Evolutionary conservation across 2,888 invertebrate genomes (phyloP), one percentile per base, ranked within the genome.

Genomic region (Phoenoteleia sp.): DNA sequence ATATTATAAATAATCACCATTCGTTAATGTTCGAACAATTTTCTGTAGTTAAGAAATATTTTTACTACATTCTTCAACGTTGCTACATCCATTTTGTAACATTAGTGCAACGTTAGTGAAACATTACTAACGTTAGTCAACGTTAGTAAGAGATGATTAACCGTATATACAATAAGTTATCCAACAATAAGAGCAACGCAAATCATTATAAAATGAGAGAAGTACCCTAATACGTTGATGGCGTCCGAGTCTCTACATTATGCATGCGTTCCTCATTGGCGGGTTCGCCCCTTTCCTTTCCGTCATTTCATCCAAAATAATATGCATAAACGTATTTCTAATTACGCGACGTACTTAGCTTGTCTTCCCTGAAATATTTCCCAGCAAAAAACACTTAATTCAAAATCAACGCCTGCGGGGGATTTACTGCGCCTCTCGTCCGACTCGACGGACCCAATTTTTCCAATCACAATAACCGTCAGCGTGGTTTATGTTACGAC

Each of bases 251-350:
- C 88, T 89, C 91, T 92, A 90, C 92, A 92, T 92, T 92, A 92
- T 92, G 91, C 92, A 92, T 92, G 90, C 91, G 89, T 90, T 91
- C 91, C 92, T 92, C 92, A 92, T 92, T 92, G 92, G 92, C 91
- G 91, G 87, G 89, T 90, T 89, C 89, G 90, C 88, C 91, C 90
- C 42, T 88, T 83, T 87, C 89, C 64, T 75, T 62, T 27, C 49
- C 52, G 39, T 64, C 66, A 76, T 80, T 79, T 58, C 11, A 56
- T 36, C 9, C 71, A 81, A 86, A 90, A 91, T 92, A 90, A 91
- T 89, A 90, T 88, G 86, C 90, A 86, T 90, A 91, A 91, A 90
- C 91, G 90, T 92, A 91, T 92, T 92, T 91, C 90, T 91, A 91
- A 92, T 92, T 91, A 92, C 89, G 86, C 81, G 39, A 36, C 62